Conservation (phyloP, 2,113 vertebrate genomes). For the Neodontobutis hainanensis region DNA sequence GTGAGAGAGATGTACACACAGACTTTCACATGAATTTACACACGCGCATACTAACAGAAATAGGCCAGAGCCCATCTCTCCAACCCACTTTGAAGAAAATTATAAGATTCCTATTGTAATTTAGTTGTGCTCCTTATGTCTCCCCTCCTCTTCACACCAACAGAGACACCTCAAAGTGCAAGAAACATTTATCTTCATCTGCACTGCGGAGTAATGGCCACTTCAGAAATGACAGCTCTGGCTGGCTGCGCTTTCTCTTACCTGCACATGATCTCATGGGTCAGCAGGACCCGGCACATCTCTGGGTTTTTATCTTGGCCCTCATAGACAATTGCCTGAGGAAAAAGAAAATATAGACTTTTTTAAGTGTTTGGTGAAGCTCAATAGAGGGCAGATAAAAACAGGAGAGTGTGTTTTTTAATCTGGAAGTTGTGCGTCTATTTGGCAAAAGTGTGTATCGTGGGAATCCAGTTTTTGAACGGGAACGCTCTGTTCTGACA, state of each 20-base stretch:
- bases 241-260: constrained; percentile 73
- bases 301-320: constrained; percentile 98
- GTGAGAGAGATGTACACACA: constrained; percentile 70
- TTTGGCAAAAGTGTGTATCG: constrained; percentile 66
- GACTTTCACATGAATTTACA: constrained; percentile 34
- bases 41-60: constrained; percentile 69
- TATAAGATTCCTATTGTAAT: constrained; percentile 70
- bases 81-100: constrained; percentile 80
- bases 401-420: constrained; percentile 53
- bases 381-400: constrained; percentile 26
- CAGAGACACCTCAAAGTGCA: constrained; percentile 30
- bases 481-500: constrained; percentile 71
- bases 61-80: constrained; percentile 74
- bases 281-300: constrained; percentile 96
- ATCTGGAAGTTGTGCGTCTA: constrained; percentile 64
- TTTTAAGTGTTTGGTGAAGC: constrained; percentile 19
- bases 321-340: constrained; percentile 93
- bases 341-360: constrained; percentile 26
- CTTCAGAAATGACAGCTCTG: constrained; percentile 2
- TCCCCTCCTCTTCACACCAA: constrained; percentile 40
- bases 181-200: constrained; percentile 27
- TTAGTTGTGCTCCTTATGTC: constrained; percentile 44
- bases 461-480: constrained; percentile 69
- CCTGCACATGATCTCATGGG: constrained; percentile 99
- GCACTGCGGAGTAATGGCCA: background rate